Evolutionary conservation across 92 coral and sea anemone genomes (phyloP), one percentile per base, ranked within the genome.

Genomic region (Meandrina meandrites): DNA sequence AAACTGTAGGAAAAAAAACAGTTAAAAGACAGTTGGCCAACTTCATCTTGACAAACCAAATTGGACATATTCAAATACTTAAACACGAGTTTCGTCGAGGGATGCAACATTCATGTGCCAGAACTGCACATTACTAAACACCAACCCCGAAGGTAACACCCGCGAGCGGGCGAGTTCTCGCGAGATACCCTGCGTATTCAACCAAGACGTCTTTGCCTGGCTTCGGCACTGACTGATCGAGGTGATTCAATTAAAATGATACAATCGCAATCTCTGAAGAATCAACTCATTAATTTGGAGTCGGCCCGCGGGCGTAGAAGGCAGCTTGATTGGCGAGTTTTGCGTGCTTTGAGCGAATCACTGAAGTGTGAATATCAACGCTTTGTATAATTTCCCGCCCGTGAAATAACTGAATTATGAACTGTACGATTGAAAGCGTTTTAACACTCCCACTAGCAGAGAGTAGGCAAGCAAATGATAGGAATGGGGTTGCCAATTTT

Each of bases 301-400:
- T 14, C 17, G 76, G 35, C 50, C 28, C 28, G 42, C 11, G 42
- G 9, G 5, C 37, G n/a, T 14, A 35, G 34, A 71, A 47, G 76
- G 76, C 48, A 71, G 4, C 14, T 71, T 36, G 76, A 71, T 71
- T 47, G 42, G 47, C 17, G 5, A 18, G 0, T 36, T 73, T 73
- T 51, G 78, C 78, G 78, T 73, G 78, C 45, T 18, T 36, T 37
- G 14, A 73, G 78, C 78, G 78, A 37, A 4, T 21, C 51, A 37
- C 35, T 73, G 78, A 36, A 18, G 78, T 73, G 78, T 73, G 78
- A 73, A 73, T 11, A 21, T 12, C n/a, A 51, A 40, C 14, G 17
- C 45, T 8, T 35, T 22, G 14, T 18, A 19, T 19, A 21, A 34
- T 40, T 37, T 11, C 27, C 48, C 4, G 78, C 45, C 27, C 17